Evolutionary conservation across 2,113 vertebrate species (phyloP).

Genomic region (Todiramphus chloris): DNA sequence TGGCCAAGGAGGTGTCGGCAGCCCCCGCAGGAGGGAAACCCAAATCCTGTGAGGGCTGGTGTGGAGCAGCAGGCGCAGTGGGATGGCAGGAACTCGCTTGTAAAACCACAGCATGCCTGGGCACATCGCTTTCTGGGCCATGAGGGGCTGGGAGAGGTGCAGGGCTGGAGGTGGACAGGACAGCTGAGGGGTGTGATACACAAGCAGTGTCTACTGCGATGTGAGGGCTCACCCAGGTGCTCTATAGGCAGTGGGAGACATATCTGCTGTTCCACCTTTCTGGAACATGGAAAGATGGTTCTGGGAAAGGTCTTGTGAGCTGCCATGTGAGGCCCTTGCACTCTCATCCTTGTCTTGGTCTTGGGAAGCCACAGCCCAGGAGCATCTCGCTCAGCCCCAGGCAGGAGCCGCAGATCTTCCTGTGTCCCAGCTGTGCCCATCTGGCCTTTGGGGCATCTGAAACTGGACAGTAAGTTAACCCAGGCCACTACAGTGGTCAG

Average conservation of each 20-base stretch:
- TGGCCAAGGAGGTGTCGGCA: background rate
- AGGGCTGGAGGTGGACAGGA: background rate
- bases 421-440: background rate
- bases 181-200: fast-evolving
- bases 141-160: fast-evolving
- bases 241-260: background rate
- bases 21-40: background rate
- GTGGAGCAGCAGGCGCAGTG: fast-evolving
- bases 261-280: background rate
- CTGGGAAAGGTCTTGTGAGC: background rate
- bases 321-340: background rate
- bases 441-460: background rate
- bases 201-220: background rate
- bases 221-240: background rate
- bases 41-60: background rate
- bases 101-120: background rate
- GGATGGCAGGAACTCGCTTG: background rate
- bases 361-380: fast-evolving
- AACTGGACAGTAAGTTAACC: background rate
- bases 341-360: background rate
- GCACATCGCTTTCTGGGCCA: background rate
- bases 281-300: background rate
- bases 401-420: background rate
- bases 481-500: background rate
- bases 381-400: fast-evolving